Percentiles rank a stretch among this genome's conserved stretches.
Conservation (phyloP, 2,113 vertebrate species). For the Neogobius melanostomus region DNA sequence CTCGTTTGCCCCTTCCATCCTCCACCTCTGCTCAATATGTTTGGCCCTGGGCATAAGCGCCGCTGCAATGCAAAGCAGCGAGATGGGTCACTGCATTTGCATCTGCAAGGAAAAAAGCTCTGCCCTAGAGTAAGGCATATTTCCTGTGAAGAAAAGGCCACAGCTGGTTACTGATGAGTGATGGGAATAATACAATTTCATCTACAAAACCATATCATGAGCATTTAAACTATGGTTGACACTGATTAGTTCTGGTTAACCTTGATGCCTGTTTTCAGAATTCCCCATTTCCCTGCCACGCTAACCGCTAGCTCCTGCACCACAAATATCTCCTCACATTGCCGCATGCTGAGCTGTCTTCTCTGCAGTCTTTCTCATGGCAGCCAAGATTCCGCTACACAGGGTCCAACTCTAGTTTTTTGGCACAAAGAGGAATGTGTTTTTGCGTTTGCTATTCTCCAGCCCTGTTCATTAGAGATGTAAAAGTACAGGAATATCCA, state of each 20-base stretch:
- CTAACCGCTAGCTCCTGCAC: constrained; percentile 49
- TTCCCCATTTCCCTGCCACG: constrained; percentile 47
- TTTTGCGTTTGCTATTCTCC: constrained; percentile 50
- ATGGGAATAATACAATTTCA: constrained; percentile 11
- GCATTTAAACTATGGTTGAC: constrained; percentile 27
- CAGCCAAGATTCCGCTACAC: constrained; percentile 70
- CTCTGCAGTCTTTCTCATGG: constrained; percentile 59
- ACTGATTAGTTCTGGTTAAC: constrained; percentile 1
- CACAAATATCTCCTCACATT: constrained; percentile 65
- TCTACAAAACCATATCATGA: constrained; percentile 2
- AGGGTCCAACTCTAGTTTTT: constrained; percentile 49
- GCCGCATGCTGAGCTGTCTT: constrained; percentile 63
- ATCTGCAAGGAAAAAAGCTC: constrained; percentile 29
- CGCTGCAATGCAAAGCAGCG: constrained; percentile 39
- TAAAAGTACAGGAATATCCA: constrained; percentile 16
- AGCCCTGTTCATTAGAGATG: constrained; percentile 25
- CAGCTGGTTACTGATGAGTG: constrained; percentile 29
- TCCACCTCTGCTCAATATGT: constrained; percentile 38
- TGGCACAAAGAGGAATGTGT: constrained; percentile 53
- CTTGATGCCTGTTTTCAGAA: constrained; percentile 39
- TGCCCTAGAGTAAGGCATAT: constrained; percentile 50
- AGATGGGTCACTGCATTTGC: constrained; percentile 53
- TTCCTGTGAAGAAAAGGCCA: constrained; percentile 35
- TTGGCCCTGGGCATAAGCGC: constrained; percentile 45
- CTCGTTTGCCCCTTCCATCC: constrained; percentile 42